Percentiles rank a stretch among this genome's conserved stretches.
These are phyloP conservation scores for Deilephila porcellus DNA, from an alignment of 2,888 invertebrate genomes.

Conservation along the genomic window DNA sequence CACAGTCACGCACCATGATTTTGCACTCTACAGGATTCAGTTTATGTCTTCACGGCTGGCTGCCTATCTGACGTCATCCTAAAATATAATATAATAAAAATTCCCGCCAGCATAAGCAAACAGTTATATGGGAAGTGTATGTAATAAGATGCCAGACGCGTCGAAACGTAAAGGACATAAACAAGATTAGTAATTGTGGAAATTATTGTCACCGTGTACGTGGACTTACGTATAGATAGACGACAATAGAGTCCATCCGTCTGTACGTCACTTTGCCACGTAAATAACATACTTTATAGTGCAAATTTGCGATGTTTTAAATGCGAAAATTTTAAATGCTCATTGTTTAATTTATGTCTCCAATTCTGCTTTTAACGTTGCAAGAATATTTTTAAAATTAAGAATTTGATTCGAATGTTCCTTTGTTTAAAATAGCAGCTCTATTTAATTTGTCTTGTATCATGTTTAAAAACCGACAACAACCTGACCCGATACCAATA, in stretches of 20 bases:
- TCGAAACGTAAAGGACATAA: conserved; percentile 39
- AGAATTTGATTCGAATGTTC: too few relatives aligned
- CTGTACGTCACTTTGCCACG: background rate
- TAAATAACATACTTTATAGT: conserved; percentile 14
- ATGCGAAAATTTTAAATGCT: background rate
- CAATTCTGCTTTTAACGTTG: background rate
- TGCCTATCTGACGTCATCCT: background rate
- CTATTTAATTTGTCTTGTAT: too few relatives aligned
- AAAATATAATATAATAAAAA: background rate
- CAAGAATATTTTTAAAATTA: background rate
- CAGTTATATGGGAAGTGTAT: conserved; percentile 16
- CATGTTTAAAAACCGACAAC: too few relatives aligned
- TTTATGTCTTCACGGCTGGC: too few relatives aligned
- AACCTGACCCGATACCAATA: too few relatives aligned
- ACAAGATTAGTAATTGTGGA: conserved; percentile 45
- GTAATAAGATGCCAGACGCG: conserved; percentile 18
- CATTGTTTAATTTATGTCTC: conserved; percentile 3
- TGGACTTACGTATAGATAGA: conserved; percentile 35
- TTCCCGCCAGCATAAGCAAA: too few relatives aligned
- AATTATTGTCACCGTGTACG: conserved; percentile 44
- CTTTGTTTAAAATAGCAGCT: too few relatives aligned
- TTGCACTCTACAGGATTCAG: too few relatives aligned
- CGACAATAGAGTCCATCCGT: conserved; percentile 3
- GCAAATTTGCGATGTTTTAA: background rate
- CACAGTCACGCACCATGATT: too few relatives aligned